Conservation (phyloP, 1,140 invertebrate genomes). For the Probaryconus sp. region DNA sequence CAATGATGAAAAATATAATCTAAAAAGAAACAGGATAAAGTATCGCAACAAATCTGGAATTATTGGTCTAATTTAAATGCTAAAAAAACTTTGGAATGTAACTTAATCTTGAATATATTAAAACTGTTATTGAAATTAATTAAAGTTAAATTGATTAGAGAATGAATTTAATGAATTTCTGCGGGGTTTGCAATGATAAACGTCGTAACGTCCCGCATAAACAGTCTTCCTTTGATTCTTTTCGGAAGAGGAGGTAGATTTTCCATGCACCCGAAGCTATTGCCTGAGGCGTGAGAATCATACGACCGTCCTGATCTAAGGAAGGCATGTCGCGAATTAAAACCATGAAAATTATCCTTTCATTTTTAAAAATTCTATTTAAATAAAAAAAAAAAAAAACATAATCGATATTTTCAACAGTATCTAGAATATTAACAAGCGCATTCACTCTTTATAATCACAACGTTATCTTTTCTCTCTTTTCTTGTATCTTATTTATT, state of each 20-base stretch:
- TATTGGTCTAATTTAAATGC: too few species aligned
- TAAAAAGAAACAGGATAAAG: too few species aligned
- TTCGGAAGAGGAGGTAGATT: conserved; percentile 37
- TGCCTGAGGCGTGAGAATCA: conserved; percentile 59
- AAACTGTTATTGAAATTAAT: not conserved
- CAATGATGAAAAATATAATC: too few species aligned
- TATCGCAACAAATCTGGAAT: too few species aligned
- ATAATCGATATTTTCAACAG: conserved; percentile 42
- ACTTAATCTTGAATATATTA: too few species aligned
- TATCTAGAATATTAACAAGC: conserved; percentile 40
- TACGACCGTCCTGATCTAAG: conserved; percentile 45
- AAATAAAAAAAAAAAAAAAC: too few species aligned
- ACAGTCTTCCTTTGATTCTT: conserved; percentile 52
- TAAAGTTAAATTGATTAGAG: not conserved
- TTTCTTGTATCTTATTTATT: too few species aligned
- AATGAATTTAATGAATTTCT: conserved; percentile 1
- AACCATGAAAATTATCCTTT: conserved; percentile 47
- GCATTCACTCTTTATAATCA: too few species aligned
- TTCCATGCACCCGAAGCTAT: conserved; percentile 36
- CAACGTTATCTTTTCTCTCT: too few species aligned
- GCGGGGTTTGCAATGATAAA: not conserved
- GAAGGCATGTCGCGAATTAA: conserved; percentile 48
- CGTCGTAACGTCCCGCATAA: conserved; percentile 28
- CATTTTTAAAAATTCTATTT: conserved; percentile 35
- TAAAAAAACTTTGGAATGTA: too few species aligned